Base-by-base conservation (phyloP, 1,140 invertebrate genomes). In the Aphelenchoides besseyi region DNA sequence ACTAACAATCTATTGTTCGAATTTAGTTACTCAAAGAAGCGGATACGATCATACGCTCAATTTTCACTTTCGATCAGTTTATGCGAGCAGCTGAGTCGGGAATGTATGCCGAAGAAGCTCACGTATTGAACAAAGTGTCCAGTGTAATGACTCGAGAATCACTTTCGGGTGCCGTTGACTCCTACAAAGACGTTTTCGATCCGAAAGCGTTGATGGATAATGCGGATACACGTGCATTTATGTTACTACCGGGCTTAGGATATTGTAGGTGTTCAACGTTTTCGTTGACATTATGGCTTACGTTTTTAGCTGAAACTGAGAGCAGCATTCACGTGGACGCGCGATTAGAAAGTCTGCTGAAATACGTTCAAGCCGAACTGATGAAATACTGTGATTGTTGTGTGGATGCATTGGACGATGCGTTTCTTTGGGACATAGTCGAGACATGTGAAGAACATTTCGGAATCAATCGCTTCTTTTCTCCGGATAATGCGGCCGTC, bases 41-140 rank as follows among this genome's bases (percentile, higher is more conserved):
- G 66, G 77, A 73, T 30, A 30, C 23, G 3, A n/a, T 75, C 16
- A 63, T 75, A 16, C 72, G 77, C 18, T 26, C 73, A 2, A n/a
- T 75, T 23, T 75, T 75, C 72, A 75, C 75, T 18, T 75, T 75
- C 35, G 73, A 79, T 30, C 77, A 79, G 71, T 59, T 66, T 72
- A 74, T 75, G 37, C 33, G 68, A 18, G 73, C 76, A 3, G 74
- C 75, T 36, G 54, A 79, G 28, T 79, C 76, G 12, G 33, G 75
- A 69, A 33, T 79, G 28, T 54, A 37, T 28, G 64, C 37, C 5
- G 73, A 75, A 54, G 54, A 79, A 54, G 75, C 73, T n/a, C 72
- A 74, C 37, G 48, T 72, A 9, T 35, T 74, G 75, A 29, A 78
- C 32, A 78, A 71, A 29, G 57, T 71, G 12, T 12, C 67, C 1